phyloP scores from a whole-genome alignment of 2,113 vertebrate genomes.

The Melanerpes aurifrons region DNA sequence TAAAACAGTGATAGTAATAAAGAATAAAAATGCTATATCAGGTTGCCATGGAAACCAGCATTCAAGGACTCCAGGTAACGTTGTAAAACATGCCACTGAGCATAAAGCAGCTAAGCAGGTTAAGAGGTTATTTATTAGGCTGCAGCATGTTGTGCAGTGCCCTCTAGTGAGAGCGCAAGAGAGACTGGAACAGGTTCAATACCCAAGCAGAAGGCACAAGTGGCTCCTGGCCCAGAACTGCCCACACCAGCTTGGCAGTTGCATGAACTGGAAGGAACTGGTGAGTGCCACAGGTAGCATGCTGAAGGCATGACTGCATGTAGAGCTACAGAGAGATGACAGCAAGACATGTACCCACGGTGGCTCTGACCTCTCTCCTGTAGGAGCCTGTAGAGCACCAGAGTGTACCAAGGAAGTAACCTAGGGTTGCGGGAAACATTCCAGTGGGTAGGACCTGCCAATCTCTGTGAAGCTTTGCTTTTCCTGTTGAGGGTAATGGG shows the following conservation, averaged over 20 bases:
- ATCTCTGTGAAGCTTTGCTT: neutral
- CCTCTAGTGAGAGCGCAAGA: constrained; percentile 70
- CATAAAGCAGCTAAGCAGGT: constrained; percentile 76
- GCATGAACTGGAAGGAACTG: fast-evolving
- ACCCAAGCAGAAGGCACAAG: neutral
- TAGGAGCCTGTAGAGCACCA: neutral
- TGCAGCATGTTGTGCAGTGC: constrained; percentile 67
- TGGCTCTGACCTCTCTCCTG: fast-evolving
- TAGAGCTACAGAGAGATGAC: neutral
- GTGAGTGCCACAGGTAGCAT: fast-evolving
- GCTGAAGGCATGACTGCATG: neutral
- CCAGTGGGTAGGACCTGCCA: neutral
- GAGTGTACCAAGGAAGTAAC: fast-evolving
- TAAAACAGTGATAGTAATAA: constrained; percentile 76
- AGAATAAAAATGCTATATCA: constrained; percentile 74
- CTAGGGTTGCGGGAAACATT: fast-evolving
- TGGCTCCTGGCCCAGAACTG: neutral
- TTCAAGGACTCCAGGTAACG: constrained; percentile 76
- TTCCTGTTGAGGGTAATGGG: neutral
- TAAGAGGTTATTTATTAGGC: constrained; percentile 76
- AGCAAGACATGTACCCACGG: neutral
- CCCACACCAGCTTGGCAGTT: neutral
- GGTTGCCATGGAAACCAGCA: constrained; percentile 74
- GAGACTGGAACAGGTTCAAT: neutral
- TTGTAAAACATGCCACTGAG: constrained; percentile 74